Evolutionary conservation across 1,140 invertebrate species (phyloP).

Genomic region (Heliconius melpomene): DNA sequence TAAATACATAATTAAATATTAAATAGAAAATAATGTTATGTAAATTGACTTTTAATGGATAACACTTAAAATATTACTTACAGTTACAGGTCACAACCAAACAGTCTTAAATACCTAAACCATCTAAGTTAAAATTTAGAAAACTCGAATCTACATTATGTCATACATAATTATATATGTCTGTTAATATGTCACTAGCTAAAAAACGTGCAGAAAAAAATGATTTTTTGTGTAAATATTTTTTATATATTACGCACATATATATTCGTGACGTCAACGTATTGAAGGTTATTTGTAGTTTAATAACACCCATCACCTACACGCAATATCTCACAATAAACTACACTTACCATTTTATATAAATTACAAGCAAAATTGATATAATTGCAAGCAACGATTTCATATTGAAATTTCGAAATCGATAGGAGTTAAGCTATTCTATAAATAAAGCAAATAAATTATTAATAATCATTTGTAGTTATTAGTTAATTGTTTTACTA

Average conservation of each 20-base stretch:
- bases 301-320: constrained; percentile 5
- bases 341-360: constrained; percentile 26
- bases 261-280: not conserved
- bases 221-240: not conserved
- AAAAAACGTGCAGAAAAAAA: too few relatives aligned
- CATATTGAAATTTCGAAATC: constrained; percentile 17
- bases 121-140: too few relatives aligned
- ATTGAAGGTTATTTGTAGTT: not conserved
- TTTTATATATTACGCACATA: not conserved
- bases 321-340: not conserved
- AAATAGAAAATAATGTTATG: too few relatives aligned
- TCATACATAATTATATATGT: too few relatives aligned
- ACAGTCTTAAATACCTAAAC: not conserved
- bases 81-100: not conserved
- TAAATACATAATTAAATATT: too few relatives aligned
- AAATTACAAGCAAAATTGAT: constrained; percentile 22
- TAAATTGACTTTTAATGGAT: not conserved
- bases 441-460: constrained; percentile 8
- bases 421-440: not conserved
- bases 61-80: not conserved
- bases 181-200: too few relatives aligned
- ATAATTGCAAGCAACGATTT: constrained; percentile 22
- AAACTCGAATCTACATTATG: too few relatives aligned
- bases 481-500: not conserved
- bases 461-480: not conserved